Conservation (phyloP, 2,113 vertebrate species). For the Rhea pennata region DNA sequence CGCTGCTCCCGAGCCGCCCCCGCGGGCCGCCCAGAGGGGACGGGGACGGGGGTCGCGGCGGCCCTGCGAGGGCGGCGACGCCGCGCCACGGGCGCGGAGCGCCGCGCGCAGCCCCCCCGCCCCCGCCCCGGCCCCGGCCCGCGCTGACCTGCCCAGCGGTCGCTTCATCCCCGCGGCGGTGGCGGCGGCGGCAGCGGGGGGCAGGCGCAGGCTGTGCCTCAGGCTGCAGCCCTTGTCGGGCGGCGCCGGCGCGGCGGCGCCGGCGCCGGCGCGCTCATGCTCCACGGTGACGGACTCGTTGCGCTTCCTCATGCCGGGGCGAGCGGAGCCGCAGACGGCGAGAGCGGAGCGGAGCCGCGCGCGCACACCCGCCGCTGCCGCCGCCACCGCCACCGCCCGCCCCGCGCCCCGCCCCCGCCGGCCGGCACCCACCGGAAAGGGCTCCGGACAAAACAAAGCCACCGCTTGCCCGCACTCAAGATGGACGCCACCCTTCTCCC, state of each 20-base stretch:
- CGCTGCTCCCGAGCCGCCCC: no score
- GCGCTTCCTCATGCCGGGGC: slow-evolving; percentile 54
- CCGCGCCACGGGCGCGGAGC: no score
- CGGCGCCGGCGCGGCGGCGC: background rate
- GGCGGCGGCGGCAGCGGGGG: background rate
- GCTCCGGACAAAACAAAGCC: background rate
- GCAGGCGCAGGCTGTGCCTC: slow-evolving; percentile 55
- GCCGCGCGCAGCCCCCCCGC: no score
- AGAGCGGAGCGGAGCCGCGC: background rate
- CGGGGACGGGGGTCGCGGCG: no score
- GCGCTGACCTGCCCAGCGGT: slow-evolving; percentile 54
- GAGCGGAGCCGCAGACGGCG: background rate
- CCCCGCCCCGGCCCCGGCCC: background rate
- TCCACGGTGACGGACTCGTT: slow-evolving; percentile 63
- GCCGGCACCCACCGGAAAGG: background rate
- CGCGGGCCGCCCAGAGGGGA: no score
- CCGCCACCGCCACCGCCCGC: background rate
- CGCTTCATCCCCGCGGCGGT: slow-evolving; percentile 62
- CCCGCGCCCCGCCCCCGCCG: background rate
- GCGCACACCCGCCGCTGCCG: background rate
- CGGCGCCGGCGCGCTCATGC: slow-evolving; percentile 39
- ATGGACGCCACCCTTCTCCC: background rate
- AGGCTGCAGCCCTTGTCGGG: slow-evolving; percentile 59
- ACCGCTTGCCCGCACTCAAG: background rate
- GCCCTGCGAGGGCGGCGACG: no score